These are phyloP conservation scores for Acrocephalus scirpaceus DNA, from an alignment of 2,797 vertebrate species.

Conservation along the genomic window DNA sequence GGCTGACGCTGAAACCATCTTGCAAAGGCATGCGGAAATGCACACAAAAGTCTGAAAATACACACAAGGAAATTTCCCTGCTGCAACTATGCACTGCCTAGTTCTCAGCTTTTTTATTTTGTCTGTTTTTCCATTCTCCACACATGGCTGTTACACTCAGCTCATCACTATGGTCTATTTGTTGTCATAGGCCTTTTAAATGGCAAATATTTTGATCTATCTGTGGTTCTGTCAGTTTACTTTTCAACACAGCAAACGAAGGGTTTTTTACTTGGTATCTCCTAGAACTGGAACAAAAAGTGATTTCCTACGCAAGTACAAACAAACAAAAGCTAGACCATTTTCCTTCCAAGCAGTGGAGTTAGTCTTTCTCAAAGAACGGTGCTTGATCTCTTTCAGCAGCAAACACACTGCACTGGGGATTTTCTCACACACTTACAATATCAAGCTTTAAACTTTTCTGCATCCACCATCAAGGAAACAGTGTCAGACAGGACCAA, in stretches of 20 bases:
- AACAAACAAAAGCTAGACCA: conserved; percentile 5
- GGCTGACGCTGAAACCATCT: neutral
- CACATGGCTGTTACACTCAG: neutral
- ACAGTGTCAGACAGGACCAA: neutral
- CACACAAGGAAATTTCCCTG: neutral
- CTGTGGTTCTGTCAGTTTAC: neutral
- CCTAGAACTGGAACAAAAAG: neutral
- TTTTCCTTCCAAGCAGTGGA: neutral
- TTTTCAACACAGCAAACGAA: neutral
- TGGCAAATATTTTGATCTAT: conserved; percentile 6
- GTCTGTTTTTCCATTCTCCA: neutral
- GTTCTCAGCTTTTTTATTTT: neutral
- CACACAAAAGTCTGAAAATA: neutral
- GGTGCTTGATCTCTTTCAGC: neutral
- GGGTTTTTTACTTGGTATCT: neutral
- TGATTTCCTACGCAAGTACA: neutral
- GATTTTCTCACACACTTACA: neutral
- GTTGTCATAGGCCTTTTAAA: neutral
- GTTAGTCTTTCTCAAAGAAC: neutral
- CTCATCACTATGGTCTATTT: neutral
- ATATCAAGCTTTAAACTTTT: neutral
- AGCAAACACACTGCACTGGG: neutral
- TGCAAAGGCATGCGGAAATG: rapidly evolving
- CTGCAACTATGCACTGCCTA: neutral
- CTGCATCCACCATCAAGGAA: neutral